These are phyloP conservation scores for Drosophila picticornis DNA, from an alignment of 2,888 invertebrate genomes.

Conservation along the genomic window DNA sequence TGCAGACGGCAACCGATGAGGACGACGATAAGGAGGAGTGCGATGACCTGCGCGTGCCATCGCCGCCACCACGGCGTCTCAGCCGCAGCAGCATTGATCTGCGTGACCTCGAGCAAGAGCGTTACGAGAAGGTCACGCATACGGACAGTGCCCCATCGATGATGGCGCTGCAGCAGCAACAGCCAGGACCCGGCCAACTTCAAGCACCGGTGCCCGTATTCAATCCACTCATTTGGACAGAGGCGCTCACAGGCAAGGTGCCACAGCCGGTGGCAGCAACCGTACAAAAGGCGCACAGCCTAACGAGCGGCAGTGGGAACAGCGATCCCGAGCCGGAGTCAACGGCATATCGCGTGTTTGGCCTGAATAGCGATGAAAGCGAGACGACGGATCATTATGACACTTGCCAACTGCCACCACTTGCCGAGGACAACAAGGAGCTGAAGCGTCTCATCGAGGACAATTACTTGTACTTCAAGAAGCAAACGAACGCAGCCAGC, in stretches of 20 bases:
- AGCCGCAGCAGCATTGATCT: conserved; percentile 85
- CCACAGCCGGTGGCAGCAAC: conserved; percentile 14
- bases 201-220: conserved; percentile 70
- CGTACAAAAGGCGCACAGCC: conserved; percentile 57
- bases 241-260: conserved; percentile 49
- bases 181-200: conserved; percentile 48
- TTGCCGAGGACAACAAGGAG: conserved; percentile 85
- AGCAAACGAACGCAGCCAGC: conserved; percentile 71
- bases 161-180: conserved; percentile 83
- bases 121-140: conserved; percentile 85
- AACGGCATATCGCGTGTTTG: conserved; percentile 69
- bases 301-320: conserved; percentile 76
- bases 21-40: conserved; percentile 85
- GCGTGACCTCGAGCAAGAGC: conserved; percentile 85
- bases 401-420: conserved; percentile 81
- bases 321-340: conserved; percentile 74
- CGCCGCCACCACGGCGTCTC: conserved; percentile 85
- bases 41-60: conserved; percentile 85
- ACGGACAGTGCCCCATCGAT: conserved; percentile 85
- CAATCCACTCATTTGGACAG: conserved; percentile 78
- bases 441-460: conserved; percentile 85
- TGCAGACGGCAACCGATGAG: conserved; percentile 83
- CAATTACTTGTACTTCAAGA: conserved; percentile 84
- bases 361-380: conserved; percentile 80
- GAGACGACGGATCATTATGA: conserved; percentile 82